Percentiles rank a stretch among this genome's conserved stretches.
These are phyloP conservation scores for Hemaris fuciformis DNA, from an alignment of 2,888 invertebrate genomes.

Conservation along the genomic window DNA sequence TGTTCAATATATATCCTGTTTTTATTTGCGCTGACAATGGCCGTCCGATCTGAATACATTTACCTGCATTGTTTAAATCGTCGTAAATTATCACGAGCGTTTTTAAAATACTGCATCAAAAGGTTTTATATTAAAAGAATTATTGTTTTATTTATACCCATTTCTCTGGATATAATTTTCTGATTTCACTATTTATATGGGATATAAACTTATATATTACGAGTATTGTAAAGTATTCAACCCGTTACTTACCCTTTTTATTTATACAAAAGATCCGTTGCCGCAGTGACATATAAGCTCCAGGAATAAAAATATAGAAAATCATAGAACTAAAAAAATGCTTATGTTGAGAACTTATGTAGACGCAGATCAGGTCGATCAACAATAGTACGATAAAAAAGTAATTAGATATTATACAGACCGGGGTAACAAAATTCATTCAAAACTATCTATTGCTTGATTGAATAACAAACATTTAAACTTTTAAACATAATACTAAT, in stretches of 20 bases:
- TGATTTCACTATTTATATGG: neutral
- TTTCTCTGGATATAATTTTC: neutral
- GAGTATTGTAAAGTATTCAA: neutral
- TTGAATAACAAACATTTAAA: too few species aligned
- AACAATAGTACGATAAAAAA: too few species aligned
- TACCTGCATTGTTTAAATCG: neutral
- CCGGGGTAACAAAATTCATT: neutral
- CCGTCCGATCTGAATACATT: neutral
- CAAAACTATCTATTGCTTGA: too few species aligned
- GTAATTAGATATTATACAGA: neutral
- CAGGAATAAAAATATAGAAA: too few species aligned
- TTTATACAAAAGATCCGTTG: too few species aligned
- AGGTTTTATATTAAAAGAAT: neutral
- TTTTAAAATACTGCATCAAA: neutral
- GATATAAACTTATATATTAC: neutral
- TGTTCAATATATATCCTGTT: neutral
- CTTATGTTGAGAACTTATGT: too few species aligned
- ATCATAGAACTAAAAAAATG: too few species aligned
- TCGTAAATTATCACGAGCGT: neutral
- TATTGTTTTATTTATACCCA: neutral
- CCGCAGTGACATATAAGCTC: too few species aligned
- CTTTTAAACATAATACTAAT: neutral
- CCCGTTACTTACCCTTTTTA: neutral
- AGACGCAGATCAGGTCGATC: too few species aligned
- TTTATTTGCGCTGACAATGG: neutral